Evolutionary conservation across 2,797 vertebrate genomes (phyloP), one percentile per base, ranked within the genome.

Genomic region (Catostomus latipinnis): DNA sequence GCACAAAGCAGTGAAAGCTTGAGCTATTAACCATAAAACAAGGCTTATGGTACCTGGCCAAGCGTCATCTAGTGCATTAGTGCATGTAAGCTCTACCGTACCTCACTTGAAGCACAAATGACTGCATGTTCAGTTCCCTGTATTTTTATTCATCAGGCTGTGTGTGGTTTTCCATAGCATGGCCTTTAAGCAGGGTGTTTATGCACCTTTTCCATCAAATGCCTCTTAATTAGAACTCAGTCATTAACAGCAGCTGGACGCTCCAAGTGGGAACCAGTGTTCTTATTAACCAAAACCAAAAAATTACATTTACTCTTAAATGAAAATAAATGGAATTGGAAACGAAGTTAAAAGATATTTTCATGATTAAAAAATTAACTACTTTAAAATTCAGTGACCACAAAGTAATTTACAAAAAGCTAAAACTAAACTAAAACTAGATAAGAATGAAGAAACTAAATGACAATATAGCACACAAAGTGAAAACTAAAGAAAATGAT

Each of bases 181-280:
- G 90, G 90, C 88, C 84, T 85, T 88, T 91, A 91, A 86, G 90
- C 73, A 71, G 89, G 92, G 92, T 93, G 93, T 93, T 94, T 93
- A 93, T 93, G 86, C 84, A 87, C 86, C 2, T 12, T 82, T 84
- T 90, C 89, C 91, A 91, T 91, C 90, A 87, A 83, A 81, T 66
- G 73, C 73, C 60, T 66, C 61, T 75, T 75, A 61, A 66, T 65
- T 65, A 74, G 71, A 14, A 61, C 18, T 1, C 34, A 34, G 34
- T 34, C 34, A 34, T 74, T 61, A 63, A 74, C 50, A 52, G 58
- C 57, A 74, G 58, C 60, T 43, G 61, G 61, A 75, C 65, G 56
- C 78, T 81, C 83, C 91, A 2, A 34, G 34, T 34, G 34, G 34
- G 34, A 34, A 34, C 34, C 34, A 34, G 34, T 34, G 34, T 34